Percentiles rank a stretch among this genome's conserved stretches.
Evolutionary conservation across 92 coral and sea anemone genomes (phyloP).

Genomic region (Palythoa grandis): DNA sequence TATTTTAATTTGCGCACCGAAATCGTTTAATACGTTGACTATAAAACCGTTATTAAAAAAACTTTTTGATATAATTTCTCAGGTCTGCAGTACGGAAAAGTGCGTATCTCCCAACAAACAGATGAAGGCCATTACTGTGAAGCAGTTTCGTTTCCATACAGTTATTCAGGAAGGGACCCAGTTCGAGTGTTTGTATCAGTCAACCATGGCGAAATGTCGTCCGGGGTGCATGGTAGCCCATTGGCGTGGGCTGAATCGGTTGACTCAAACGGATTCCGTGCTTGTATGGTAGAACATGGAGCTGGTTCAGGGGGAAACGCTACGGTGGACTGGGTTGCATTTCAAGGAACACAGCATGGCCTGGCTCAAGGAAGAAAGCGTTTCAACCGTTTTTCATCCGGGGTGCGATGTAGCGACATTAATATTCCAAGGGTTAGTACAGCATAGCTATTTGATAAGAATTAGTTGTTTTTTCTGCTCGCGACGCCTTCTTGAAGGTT

Average conservation of each 20-base stretch:
- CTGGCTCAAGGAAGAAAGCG: background rate
- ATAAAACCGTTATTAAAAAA: background rate
- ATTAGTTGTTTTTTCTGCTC: background rate
- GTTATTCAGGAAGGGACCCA: background rate
- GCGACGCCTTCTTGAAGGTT: no score
- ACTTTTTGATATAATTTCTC: background rate
- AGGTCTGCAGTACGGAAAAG: constrained; percentile 32
- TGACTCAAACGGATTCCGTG: background rate
- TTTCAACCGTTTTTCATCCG: background rate
- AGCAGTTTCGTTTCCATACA: background rate
- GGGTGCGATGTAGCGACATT: background rate
- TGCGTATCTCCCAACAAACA: background rate
- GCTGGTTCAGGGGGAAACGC: background rate
- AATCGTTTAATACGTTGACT: background rate
- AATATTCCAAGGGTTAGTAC: background rate
- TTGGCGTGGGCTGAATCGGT: constrained; percentile 17
- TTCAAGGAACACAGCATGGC: background rate
- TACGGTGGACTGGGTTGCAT: constrained; percentile 18
- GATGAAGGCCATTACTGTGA: constrained; percentile 17
- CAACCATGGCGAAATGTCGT: background rate
- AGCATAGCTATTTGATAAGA: background rate
- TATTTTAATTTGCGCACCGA: background rate
- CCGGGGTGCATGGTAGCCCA: constrained; percentile 1
- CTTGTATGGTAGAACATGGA: constrained; percentile 1
- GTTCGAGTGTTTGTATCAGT: constrained; percentile 1